These are phyloP conservation scores for Diogma glabrata DNA, from an alignment of 2,888 invertebrate genomes.

Conservation along the genomic window DNA sequence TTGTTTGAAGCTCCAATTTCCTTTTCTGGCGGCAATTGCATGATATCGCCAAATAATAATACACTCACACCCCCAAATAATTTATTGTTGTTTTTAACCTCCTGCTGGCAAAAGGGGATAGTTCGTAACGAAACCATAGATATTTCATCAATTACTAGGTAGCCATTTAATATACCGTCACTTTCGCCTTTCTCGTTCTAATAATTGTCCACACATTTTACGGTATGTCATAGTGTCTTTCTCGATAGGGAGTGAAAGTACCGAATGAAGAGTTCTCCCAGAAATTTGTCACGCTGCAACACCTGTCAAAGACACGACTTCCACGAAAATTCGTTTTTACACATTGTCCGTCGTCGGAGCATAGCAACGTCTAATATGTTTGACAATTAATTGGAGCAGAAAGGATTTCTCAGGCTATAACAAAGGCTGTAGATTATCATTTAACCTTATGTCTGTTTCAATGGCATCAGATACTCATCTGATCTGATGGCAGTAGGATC, in stretches of 20 bases:
- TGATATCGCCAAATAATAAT: not conserved
- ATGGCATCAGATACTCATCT: no score
- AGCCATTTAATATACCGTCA: not conserved
- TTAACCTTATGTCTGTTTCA: no score
- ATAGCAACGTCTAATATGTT: no score
- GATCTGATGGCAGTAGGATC: no score
- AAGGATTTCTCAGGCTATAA: not conserved
- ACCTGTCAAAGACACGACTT: conserved; percentile 19
- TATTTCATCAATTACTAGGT: not conserved
- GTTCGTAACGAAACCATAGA: not conserved
- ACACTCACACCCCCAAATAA: not conserved
- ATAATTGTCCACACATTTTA: not conserved
- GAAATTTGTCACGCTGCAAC: conserved; percentile 24
- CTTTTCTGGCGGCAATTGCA: not conserved
- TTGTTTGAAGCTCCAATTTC: not conserved
- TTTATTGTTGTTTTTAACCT: not conserved
- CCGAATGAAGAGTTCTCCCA: conserved; percentile 10
- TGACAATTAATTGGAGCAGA: not conserved
- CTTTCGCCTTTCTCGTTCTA: not conserved
- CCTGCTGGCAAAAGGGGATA: not conserved
- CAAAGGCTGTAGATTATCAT: not conserved
- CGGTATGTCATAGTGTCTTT: conserved; percentile 14
- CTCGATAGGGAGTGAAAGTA: conserved; percentile 15
- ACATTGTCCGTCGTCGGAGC: not conserved
- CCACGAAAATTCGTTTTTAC: not conserved